Evolutionary conservation across 2,888 invertebrate species (phyloP), one percentile per base, ranked within the genome.

Genomic region (Brenthis daphne): DNA sequence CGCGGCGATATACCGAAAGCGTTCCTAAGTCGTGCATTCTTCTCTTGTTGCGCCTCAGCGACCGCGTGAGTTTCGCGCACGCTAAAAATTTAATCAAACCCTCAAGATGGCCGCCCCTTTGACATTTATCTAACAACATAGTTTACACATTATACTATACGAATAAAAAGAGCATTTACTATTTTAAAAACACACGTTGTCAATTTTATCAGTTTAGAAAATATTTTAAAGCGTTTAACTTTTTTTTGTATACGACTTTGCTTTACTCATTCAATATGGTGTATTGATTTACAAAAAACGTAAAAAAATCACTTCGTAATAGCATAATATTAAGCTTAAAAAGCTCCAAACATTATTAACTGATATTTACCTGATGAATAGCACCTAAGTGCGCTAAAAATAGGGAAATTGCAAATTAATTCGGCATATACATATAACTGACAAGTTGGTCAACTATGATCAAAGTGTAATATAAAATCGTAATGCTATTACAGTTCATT

Each of bases 1-100:
- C 95, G 96, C 79, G 98, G 97, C 43, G 97, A 96, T 77, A 99
- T 98, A 68, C 99, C 98, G 87, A 99, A 99, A 6, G 99, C 99
- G 85, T 98, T 97, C 66, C 98, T 95, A 72, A 99, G 93, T 68
- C 96, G 95, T 2, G 97, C 97, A 94, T 99, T 99, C 90, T 99
- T 99, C 88, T 98, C 97, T 82, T 97, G 97, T 86, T 98, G 98
- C 33, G 99, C 98, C 87, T 98, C 98, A 1, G 99, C 99, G 75
- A 98, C 95, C 88, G 98, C 98, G 93, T 99, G 99, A 58, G 98
- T 98, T 85, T 98, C 99, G 73, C 97, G 97, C 73, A 98, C 98
- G 90, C 98, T 98, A 92, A 54, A 71, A 71, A 74, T 71, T 54
- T 66, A 64, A 66, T 57, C 53, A 67, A 66, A 57, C 12, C 67